Evolutionary conservation across 1,140 invertebrate species (phyloP).

Genomic region (Drosophila littoralis): DNA sequence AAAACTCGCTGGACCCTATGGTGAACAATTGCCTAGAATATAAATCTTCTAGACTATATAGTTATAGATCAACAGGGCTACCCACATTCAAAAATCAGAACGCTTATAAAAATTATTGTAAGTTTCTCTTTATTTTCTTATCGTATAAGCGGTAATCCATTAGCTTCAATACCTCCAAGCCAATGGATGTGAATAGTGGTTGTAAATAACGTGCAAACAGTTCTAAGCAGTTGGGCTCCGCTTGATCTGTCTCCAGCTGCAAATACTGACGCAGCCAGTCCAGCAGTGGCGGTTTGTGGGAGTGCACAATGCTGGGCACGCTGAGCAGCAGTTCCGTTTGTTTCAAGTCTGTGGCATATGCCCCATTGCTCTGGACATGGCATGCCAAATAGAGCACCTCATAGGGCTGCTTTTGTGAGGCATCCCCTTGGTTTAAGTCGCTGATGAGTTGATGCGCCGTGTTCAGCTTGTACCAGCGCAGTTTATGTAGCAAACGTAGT

Average conservation of each 20-base stretch:
- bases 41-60: too few relatives aligned
- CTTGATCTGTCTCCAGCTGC: constrained; percentile 85
- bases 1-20: too few relatives aligned
- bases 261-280: constrained; percentile 82
- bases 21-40: too few relatives aligned
- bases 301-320: constrained; percentile 95
- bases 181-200: constrained; percentile 92
- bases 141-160: constrained; percentile 88
- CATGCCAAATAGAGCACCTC: constrained; percentile 90
- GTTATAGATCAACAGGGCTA: too few relatives aligned
- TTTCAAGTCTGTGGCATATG: constrained; percentile 43
- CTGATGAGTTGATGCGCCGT: constrained; percentile 56
- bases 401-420: constrained; percentile 91
- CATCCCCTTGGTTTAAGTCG: constrained; percentile 25
- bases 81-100: too few relatives aligned
- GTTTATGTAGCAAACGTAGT: constrained; percentile 88
- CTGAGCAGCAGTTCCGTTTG: constrained; percentile 89
- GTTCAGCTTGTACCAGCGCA: constrained; percentile 93
- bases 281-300: constrained; percentile 93
- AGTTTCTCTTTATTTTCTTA: constrained; percentile 1
- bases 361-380: constrained; percentile 74
- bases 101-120: not conserved
- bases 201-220: constrained; percentile 95
- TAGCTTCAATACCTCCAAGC: constrained; percentile 93
- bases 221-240: constrained; percentile 90